phyloP scores from a whole-genome alignment of 2,888 invertebrate species.

The Lobophora halterata region DNA sequence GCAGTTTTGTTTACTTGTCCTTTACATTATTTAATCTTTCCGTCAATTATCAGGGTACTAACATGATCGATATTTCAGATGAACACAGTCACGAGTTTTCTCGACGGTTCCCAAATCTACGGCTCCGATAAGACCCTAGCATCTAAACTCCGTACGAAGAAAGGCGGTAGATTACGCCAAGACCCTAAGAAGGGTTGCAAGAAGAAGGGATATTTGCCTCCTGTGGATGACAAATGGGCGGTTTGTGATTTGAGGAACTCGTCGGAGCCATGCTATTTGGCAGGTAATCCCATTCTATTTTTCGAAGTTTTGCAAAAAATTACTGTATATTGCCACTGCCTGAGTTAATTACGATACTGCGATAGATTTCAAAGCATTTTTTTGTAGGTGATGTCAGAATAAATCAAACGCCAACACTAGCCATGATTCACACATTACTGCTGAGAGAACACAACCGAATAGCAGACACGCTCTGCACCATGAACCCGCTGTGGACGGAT shows the following conservation, averaged over 20 bases:
- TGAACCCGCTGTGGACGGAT: constrained; percentile 82
- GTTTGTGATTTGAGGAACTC: constrained; percentile 62
- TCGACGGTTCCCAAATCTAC: constrained; percentile 79
- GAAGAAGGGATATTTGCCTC: constrained; percentile 60
- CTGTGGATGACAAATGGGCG: constrained; percentile 61
- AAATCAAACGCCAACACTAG: constrained; percentile 78
- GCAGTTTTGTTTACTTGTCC: too few relatives aligned
- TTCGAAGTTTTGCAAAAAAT: too few relatives aligned
- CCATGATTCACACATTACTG: constrained; percentile 74
- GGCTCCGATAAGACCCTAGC: constrained; percentile 64
- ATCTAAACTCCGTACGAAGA: constrained; percentile 57
- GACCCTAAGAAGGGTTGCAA: constrained; percentile 48
- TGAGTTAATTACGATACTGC: too few relatives aligned
- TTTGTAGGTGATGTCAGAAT: constrained; percentile 73
- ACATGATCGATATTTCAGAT: constrained; percentile 65
- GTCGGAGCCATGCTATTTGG: constrained; percentile 69
- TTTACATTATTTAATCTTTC: too few relatives aligned
- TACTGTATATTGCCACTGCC: too few relatives aligned
- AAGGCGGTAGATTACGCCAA: constrained; percentile 65
- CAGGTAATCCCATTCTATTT: too few relatives aligned
- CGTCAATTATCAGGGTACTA: background rate
- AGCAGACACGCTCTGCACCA: constrained; percentile 63
- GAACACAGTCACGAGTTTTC: constrained; percentile 83
- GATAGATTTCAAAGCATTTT: background rate
- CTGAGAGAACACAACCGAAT: constrained; percentile 80